A percentile compares a stretch with the other conserved stretches of the same genome.
These are phyloP conservation scores for Streptopelia turtur DNA, from an alignment of 2,797 vertebrate genomes.

Conservation along the genomic window DNA sequence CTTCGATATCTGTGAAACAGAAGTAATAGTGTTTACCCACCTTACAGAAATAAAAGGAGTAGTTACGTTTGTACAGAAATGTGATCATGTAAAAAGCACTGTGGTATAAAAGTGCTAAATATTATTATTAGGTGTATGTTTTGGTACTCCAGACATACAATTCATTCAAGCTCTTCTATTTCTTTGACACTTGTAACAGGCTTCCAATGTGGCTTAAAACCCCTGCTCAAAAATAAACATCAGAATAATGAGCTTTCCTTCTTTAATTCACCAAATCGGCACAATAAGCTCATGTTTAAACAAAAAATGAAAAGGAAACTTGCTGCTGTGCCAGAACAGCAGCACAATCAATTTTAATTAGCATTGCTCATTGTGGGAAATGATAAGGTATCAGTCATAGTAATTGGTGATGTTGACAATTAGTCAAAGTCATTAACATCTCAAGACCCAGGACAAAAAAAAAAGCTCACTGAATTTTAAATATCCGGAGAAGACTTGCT, in stretches of 20 bases:
- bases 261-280: constrained; percentile 76
- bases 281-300: constrained; percentile 78
- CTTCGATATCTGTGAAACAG: constrained; percentile 32
- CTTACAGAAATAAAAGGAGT: constrained; percentile 42
- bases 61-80: not conserved
- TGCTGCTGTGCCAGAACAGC: constrained; percentile 78
- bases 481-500: constrained; percentile 30
- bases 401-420: constrained; percentile 85
- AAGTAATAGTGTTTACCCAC: constrained; percentile 43
- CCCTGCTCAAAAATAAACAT: constrained; percentile 72
- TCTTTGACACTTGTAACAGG: constrained; percentile 61
- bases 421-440: constrained; percentile 85
- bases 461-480: constrained; percentile 68
- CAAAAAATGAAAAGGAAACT: constrained; percentile 68
- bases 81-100: constrained; percentile 12
- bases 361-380: constrained; percentile 81
- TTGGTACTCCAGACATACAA: constrained; percentile 46
- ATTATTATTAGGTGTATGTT: constrained; percentile 57
- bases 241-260: constrained; percentile 70
- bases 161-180: constrained; percentile 50
- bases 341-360: constrained; percentile 86
- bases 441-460: constrained; percentile 77
- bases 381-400: constrained; percentile 86
- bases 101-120: constrained; percentile 19
- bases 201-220: constrained; percentile 59